Conservation (phyloP, 30 jellyfish, hydroid and myxozoan species). For the Mastigias papua region DNA sequence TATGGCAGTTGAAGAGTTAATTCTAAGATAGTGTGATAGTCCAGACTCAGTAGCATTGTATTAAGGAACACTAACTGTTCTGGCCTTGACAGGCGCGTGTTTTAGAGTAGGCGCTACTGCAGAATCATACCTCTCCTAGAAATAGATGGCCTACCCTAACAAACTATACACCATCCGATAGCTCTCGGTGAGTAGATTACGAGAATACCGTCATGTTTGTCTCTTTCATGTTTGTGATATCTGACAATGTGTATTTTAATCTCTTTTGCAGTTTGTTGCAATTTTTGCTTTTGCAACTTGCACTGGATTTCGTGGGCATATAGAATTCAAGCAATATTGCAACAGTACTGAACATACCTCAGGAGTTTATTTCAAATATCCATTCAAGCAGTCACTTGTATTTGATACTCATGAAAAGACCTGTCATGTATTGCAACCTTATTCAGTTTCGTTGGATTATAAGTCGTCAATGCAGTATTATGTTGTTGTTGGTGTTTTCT, state of each 20-base stretch:
- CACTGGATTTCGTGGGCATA: conserved; percentile 88
- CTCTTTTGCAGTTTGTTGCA: conserved; percentile 67
- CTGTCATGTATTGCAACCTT: not conserved
- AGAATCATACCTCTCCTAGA: too few relatives aligned
- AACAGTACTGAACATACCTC: not conserved
- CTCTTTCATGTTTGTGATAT: too few relatives aligned
- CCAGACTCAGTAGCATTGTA: too few relatives aligned
- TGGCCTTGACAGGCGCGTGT: too few relatives aligned
- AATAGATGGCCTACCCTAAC: too few relatives aligned
- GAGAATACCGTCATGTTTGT: too few relatives aligned
- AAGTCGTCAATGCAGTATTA: conserved; percentile 82
- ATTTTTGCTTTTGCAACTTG: conserved; percentile 96
- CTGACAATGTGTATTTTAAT: not conserved
- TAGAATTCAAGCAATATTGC: conserved; percentile 55
- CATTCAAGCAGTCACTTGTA: conserved; percentile 52
- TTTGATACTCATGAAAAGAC: not conserved
- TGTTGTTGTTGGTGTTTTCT: conserved; percentile 92
- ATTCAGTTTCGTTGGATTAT: conserved; percentile 35
- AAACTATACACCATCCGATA: too few relatives aligned
- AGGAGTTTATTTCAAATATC: conserved; percentile 56
- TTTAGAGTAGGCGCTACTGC: too few relatives aligned
- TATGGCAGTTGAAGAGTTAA: too few relatives aligned
- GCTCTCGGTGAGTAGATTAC: too few relatives aligned
- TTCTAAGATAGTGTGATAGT: too few relatives aligned
- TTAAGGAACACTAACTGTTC: too few relatives aligned